These are phyloP conservation scores for Odontamblyopus rebecca DNA, from an alignment of 2,797 vertebrate species.

Conservation along the genomic window DNA sequence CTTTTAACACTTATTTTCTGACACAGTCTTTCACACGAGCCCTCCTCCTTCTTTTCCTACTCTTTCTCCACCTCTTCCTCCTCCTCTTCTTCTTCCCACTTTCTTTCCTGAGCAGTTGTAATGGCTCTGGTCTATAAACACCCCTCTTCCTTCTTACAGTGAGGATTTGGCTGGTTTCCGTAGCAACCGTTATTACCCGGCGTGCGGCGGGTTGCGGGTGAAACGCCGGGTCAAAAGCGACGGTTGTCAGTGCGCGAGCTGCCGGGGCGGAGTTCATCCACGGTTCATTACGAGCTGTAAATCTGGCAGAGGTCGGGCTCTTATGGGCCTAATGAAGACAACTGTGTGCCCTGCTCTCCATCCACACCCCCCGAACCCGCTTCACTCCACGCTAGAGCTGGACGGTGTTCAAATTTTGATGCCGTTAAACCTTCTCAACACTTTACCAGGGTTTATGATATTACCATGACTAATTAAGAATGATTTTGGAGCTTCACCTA, in stretches of 20 bases:
- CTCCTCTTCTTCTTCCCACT: neutral
- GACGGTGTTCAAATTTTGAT: no score
- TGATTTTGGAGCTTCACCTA: no score
- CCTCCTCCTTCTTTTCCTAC: neutral
- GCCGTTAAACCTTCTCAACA: no score
- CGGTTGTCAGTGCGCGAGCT: slow-evolving; percentile 14
- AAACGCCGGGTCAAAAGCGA: slow-evolving; percentile 36
- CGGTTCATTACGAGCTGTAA: slow-evolving; percentile 47
- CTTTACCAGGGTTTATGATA: no score
- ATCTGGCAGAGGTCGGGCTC: slow-evolving; percentile 36
- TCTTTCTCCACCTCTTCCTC: neutral
- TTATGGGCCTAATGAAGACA: slow-evolving; percentile 27
- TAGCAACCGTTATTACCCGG: slow-evolving; percentile 66
- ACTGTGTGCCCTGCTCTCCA: neutral
- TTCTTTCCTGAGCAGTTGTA: slow-evolving; percentile 23
- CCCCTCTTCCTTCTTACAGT: slow-evolving; percentile 43
- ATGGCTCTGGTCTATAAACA: slow-evolving; percentile 40
- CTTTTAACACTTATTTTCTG: neutral
- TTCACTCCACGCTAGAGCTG: no score
- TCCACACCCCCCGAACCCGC: neutral
- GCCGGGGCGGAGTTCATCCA: slow-evolving; percentile 27
- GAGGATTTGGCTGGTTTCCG: slow-evolving; percentile 57
- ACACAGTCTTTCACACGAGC: neutral
- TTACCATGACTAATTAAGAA: no score
- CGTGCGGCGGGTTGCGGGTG: slow-evolving; percentile 1